Percentiles rank a stretch among this genome's conserved stretches.
These are phyloP conservation scores for Pygocentrus nattereri DNA, from an alignment of 2,797 vertebrate species.

Conservation along the genomic window DNA sequence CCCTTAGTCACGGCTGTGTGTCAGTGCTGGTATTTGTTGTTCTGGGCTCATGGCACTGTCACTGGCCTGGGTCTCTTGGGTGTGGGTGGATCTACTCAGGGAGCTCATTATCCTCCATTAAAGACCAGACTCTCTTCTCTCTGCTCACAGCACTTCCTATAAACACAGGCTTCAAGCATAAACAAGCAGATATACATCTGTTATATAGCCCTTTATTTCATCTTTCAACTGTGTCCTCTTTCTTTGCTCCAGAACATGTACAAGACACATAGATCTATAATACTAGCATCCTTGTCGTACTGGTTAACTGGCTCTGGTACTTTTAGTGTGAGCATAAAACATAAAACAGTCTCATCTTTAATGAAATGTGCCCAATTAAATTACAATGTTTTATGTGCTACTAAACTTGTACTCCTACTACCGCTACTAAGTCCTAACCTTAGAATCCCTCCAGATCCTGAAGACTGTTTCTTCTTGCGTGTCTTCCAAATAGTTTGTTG, in stretches of 20 bases:
- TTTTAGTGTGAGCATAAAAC: too few species aligned
- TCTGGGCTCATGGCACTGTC: not conserved
- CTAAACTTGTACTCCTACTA: too few species aligned
- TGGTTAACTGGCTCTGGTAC: not conserved
- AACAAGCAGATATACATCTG: slow-evolving; percentile 14
- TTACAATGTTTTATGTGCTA: too few species aligned
- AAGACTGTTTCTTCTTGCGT: too few species aligned
- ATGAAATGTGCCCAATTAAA: too few species aligned
- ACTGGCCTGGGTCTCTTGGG: slow-evolving; percentile 17
- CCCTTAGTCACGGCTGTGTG: not conserved
- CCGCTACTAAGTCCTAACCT: too few species aligned
- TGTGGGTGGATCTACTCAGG: slow-evolving; percentile 26
- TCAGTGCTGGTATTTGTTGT: not conserved
- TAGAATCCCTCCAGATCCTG: too few species aligned
- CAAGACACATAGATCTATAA: not conserved
- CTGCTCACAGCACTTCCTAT: slow-evolving; percentile 12
- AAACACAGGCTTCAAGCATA: slow-evolving; percentile 11
- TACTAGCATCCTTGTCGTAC: not conserved
- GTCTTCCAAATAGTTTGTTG: too few species aligned
- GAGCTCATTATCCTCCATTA: slow-evolving; percentile 36
- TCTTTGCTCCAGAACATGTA: not conserved
- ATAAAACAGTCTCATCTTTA: too few species aligned
- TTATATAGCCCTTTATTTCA: not conserved
- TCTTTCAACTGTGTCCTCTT: not conserved
- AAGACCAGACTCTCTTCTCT: slow-evolving; percentile 19